Conservation (phyloP, 1,140 invertebrate species). For the Drosophila murphyi region DNA sequence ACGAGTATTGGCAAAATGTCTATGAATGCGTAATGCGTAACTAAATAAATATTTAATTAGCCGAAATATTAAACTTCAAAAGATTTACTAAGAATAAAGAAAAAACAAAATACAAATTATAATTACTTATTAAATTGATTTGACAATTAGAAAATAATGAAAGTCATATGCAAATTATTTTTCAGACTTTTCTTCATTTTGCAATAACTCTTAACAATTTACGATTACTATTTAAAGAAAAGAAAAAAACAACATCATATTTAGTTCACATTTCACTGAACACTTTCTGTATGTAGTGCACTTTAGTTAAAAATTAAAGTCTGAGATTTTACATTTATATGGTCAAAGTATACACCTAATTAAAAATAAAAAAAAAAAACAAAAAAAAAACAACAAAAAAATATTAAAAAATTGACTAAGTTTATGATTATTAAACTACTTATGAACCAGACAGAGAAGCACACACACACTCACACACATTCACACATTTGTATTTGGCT, state of each 20-base stretch:
- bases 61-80: conserved; percentile 82
- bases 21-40: conserved; percentile 41
- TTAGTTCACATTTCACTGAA: conserved; percentile 54
- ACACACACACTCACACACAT: conserved; percentile 25
- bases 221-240: not conserved
- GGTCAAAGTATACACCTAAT: conserved; percentile 69
- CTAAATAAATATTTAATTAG: conserved; percentile 82
- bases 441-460: conserved; percentile 25
- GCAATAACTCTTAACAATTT: conserved; percentile 20
- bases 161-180: conserved; percentile 31
- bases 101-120: conserved; percentile 45
- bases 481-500: conserved; percentile 59
- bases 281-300: conserved; percentile 72
- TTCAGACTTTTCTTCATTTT: conserved; percentile 35
- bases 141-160: conserved; percentile 44
- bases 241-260: conserved; percentile 17
- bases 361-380: conserved; percentile 43
- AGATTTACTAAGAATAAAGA: conserved; percentile 55
- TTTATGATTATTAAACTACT: conserved; percentile 65
- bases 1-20: conserved; percentile 45
- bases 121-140: conserved; percentile 55
- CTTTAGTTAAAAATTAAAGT: conserved; percentile 84
- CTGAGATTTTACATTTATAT: conserved; percentile 81
- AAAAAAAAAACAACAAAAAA: conserved; percentile 34
- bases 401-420: conserved; percentile 61